Evolutionary conservation across 2,113 vertebrate species (phyloP).

Genomic region (Calyptomena viridis): DNA sequence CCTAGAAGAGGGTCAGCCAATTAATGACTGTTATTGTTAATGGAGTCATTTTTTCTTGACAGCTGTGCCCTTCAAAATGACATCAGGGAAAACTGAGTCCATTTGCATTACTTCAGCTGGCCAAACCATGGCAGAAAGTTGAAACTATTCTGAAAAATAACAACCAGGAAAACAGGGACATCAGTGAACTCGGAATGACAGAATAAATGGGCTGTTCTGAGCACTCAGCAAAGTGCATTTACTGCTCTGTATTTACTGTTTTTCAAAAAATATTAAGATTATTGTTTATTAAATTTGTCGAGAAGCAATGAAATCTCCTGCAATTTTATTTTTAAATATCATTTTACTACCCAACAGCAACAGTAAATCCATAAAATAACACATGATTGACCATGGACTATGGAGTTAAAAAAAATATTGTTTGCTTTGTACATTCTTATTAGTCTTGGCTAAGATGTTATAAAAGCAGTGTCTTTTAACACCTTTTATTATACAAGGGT

Average conservation of each 20-base stretch:
- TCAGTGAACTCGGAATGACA: neutral
- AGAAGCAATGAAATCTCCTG: conserved; percentile 12
- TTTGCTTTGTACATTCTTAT: conserved; percentile 66
- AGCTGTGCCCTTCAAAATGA: conserved; percentile 1
- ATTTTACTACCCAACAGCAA: conserved; percentile 46
- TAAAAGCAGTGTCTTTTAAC: conserved; percentile 73
- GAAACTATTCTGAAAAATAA: neutral
- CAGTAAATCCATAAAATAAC: conserved; percentile 42
- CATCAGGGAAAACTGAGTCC: neutral
- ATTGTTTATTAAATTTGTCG: conserved; percentile 6
- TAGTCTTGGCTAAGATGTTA: conserved; percentile 65
- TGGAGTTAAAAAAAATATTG: conserved; percentile 11
- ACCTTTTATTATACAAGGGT: conserved; percentile 74
- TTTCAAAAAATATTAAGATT: neutral
- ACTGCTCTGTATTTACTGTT: neutral
- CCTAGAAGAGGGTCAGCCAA: neutral
- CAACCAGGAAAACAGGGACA: neutral
- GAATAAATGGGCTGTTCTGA: neutral
- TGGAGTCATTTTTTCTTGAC: neutral
- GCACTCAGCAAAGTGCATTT: neutral
- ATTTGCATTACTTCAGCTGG: neutral
- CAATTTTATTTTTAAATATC: conserved; percentile 40
- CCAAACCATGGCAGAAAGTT: neutral
- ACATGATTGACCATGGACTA: neutral
- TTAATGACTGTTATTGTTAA: neutral